These are phyloP conservation scores for Rhinogobius similis DNA, from an alignment of 2,113 vertebrate species.

Conservation along the genomic window DNA sequence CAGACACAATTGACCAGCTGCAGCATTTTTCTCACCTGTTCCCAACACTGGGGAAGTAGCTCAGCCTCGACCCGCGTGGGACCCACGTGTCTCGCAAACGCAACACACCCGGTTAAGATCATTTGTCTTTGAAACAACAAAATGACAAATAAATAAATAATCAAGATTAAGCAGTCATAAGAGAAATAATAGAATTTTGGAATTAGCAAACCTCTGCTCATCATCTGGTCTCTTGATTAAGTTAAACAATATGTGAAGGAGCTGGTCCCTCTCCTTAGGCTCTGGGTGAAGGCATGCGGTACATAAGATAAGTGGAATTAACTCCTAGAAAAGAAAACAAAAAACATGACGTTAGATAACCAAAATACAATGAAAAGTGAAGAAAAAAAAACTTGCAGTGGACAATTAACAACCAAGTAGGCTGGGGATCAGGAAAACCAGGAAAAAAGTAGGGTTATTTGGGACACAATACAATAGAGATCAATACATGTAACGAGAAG, in stretches of 20 bases:
- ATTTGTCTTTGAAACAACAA: constrained; percentile 87
- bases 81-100: constrained; percentile 95
- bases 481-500: constrained; percentile 16
- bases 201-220: constrained; percentile 87
- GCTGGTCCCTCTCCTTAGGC: constrained; percentile 96
- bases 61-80: constrained; percentile 97
- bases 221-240: constrained; percentile 99
- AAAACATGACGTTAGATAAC: constrained; percentile 13
- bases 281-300: constrained; percentile 97
- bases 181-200: background rate
- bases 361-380: background rate
- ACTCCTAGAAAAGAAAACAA: constrained; percentile 79
- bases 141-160: constrained; percentile 26
- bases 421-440: background rate
- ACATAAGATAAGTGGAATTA: constrained; percentile 96
- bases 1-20: constrained; percentile 14
- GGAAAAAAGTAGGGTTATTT: constrained; percentile 4
- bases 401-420: constrained; percentile 37
- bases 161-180: background rate
- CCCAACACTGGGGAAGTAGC: constrained; percentile 97
- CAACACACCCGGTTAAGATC: constrained; percentile 97
- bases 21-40: constrained; percentile 83
- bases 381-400: constrained; percentile 13
- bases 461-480: constrained; percentile 15
- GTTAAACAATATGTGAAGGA: constrained; percentile 98